These are phyloP conservation scores for Alouatta palliata DNA, from an alignment of 2,113 vertebrate genomes.

Conservation along the genomic window DNA sequence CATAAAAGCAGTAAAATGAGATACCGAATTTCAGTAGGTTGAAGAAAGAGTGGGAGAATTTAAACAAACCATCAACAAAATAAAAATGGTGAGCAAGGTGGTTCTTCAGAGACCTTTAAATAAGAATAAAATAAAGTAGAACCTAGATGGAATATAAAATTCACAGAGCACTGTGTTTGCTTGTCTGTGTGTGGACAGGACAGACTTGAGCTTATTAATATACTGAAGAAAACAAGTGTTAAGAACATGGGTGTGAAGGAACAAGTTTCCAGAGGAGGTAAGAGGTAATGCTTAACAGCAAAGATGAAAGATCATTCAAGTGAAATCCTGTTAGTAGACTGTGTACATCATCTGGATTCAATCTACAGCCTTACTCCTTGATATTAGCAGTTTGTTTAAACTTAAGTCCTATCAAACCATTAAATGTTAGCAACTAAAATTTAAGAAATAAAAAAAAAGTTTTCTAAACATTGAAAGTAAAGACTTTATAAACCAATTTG, in stretches of 20 bases:
- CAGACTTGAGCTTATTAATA: not conserved
- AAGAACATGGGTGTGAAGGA: not conserved
- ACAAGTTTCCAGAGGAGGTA: not conserved
- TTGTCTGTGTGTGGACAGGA: not conserved
- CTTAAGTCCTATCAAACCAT: not conserved
- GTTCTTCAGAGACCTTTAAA: not conserved
- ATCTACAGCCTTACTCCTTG: not conserved
- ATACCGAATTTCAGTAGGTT: not conserved
- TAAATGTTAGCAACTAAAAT: slow-evolving; percentile 20
- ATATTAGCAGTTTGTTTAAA: not conserved
- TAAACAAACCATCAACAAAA: not conserved
- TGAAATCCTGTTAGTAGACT: not conserved
- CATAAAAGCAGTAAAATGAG: not conserved
- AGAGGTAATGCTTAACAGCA: not conserved
- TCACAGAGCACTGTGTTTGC: not conserved
- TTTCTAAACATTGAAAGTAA: slow-evolving; percentile 38
- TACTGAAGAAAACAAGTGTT: not conserved
- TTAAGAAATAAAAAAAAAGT: not conserved
- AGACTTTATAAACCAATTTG: not conserved
- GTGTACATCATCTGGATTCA: not conserved
- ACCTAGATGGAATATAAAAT: not conserved
- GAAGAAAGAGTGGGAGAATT: not conserved
- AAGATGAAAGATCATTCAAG: not conserved
- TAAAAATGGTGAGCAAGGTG: not conserved
- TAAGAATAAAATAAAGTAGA: not conserved